A percentile compares a stretch with the other conserved stretches of the same genome.
Conservation (phyloP, 2,888 invertebrate genomes). For the Oxyscelio sp. region DNA sequence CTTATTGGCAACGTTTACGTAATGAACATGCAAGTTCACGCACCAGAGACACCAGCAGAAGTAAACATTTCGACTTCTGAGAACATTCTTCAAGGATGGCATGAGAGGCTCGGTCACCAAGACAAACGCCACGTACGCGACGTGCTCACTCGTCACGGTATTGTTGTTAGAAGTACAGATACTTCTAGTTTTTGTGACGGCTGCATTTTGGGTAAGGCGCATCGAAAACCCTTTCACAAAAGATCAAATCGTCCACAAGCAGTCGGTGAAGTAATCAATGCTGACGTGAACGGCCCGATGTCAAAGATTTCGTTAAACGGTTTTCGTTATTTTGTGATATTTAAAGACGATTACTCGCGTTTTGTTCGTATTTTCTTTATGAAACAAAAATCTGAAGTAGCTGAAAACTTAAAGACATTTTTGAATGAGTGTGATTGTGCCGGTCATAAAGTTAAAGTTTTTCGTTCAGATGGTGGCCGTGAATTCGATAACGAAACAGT, state of each 20-base stretch:
- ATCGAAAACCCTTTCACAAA: conserved; percentile 56
- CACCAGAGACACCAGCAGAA: no score
- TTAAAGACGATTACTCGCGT: conserved; percentile 75
- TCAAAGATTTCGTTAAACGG: conserved; percentile 73
- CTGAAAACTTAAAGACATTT: conserved; percentile 71
- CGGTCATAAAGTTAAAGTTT: conserved; percentile 75
- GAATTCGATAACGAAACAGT: conserved; percentile 59
- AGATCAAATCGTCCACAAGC: conserved; percentile 62
- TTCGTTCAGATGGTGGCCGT: no score
- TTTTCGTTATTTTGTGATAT: conserved; percentile 74
- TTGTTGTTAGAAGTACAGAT: background rate
- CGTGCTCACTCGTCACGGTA: background rate
- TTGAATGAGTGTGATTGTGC: conserved; percentile 73
- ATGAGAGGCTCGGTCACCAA: no score
- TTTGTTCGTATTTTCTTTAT: conserved; percentile 73
- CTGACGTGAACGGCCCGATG: conserved; percentile 77
- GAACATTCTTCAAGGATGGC: no score
- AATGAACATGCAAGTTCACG: no score
- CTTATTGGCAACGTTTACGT: no score
- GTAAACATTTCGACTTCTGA: no score
- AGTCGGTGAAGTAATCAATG: conserved; percentile 75
- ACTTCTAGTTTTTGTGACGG: conserved; percentile 58
- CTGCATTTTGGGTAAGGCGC: conserved; percentile 63
- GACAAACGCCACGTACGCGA: conserved; percentile 76
- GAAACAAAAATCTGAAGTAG: conserved; percentile 70